Base-by-base conservation (phyloP, 1,140 invertebrate species). In the Ceratina australensis region DNA sequence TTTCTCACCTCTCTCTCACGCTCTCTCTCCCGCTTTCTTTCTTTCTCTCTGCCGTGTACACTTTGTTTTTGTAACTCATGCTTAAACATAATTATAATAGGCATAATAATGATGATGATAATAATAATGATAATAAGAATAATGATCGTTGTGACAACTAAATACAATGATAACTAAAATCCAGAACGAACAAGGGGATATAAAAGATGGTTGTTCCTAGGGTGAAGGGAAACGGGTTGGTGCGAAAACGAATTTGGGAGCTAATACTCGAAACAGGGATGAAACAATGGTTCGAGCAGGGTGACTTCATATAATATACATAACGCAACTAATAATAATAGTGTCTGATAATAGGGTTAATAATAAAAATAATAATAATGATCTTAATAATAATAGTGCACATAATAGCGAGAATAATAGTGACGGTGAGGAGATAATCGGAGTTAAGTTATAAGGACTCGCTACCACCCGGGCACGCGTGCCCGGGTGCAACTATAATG, bases 311-410 rank as follows among this genome's bases (percentile, higher is more conserved):
- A 64, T 42, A 74, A 74, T 84, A 59, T 76, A 87, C 68, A 73
- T 80, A 76, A 87, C 81, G 78, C 74, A 66, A 82, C 83, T 76
- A 24, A 47, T 79, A 71, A 80, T 76, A 71, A 76, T 69, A 22
- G 28, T 76, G 49, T n/a, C 24, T 52, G 42, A 54, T 79, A 79
- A 71, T 76, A 67, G 24, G 60, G 42, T 80, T 57, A 57, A 60
- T 79, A 72, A 59, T 79, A 42, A 28, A 72, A 76, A 66, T 69
- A 82, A 83, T 80, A 84, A 76, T 82, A 79, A 78, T 85, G 79
- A 52, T 54, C n/a, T 54, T 79, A 79, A 71, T 65, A 82, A 83
- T 80, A 84, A 76, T 82, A 79, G 82, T 85, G 82, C 82, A 84
- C 74, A 67, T 72, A 81, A 77, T 85, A 85, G 72, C 79, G 75